Percentiles rank a stretch among this genome's conserved stretches.
Conservation (phyloP, 2,113 vertebrate genomes). For the Saguinus midas region DNA sequence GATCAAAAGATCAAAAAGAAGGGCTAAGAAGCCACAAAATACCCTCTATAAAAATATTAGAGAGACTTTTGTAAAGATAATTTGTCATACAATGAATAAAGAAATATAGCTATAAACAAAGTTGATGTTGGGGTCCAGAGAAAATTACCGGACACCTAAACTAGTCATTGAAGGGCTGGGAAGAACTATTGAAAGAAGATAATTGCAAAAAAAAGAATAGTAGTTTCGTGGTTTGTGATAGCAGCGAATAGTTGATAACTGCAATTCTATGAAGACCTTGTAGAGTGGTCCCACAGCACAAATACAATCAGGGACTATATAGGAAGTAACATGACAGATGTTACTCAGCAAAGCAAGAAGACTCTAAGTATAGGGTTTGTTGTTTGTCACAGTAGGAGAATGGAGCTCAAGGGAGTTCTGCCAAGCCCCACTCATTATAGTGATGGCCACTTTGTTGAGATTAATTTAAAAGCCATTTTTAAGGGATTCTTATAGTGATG, state of each 20-base stretch:
- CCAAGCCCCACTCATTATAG: conserved; percentile 65
- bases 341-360: conserved; percentile 61
- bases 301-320: conserved; percentile 62
- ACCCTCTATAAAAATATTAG: conserved; percentile 39
- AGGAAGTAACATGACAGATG: conserved; percentile 56
- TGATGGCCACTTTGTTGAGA: conserved; percentile 66
- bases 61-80: conserved; percentile 67
- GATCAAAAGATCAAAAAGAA: conserved; percentile 45
- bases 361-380: conserved; percentile 63
- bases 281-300: neutral
- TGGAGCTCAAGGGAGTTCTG: conserved; percentile 64
- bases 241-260: conserved; percentile 56
- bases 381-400: conserved; percentile 65
- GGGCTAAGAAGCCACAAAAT: conserved; percentile 17
- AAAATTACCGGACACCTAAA: conserved; percentile 64
- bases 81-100: neutral
- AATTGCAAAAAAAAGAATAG: conserved; percentile 57
- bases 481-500: conserved; percentile 62
- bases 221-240: conserved; percentile 66
- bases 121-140: conserved; percentile 42
- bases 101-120: conserved; percentile 41
- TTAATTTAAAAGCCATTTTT: conserved; percentile 73
- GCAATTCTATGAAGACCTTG: conserved; percentile 57
- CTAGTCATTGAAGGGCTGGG: conserved; percentile 60
- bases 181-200: conserved; percentile 68